These are phyloP conservation scores for Mixornis gularis DNA, from an alignment of 2,113 vertebrate genomes.

Conservation along the genomic window DNA sequence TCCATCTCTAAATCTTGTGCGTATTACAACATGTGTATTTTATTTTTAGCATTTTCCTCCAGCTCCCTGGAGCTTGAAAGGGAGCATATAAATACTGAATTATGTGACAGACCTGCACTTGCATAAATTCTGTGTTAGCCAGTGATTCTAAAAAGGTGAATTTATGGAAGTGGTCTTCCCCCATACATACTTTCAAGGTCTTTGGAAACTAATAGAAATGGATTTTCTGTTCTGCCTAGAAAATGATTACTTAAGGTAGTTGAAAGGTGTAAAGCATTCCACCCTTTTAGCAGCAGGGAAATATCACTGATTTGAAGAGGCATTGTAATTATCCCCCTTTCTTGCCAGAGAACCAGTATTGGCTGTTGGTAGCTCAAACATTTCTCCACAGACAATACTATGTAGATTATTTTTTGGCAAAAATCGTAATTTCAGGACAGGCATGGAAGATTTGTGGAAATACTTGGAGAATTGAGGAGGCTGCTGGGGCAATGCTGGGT, in stretches of 20 bases:
- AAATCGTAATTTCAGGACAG: not conserved
- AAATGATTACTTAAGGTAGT: not conserved
- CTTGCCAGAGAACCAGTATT: not conserved
- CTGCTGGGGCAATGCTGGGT: not conserved
- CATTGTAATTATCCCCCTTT: not conserved
- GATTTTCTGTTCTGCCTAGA: conserved; percentile 37
- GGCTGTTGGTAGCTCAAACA: not conserved
- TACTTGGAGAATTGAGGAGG: not conserved
- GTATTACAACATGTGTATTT: not conserved
- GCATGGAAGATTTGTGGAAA: not conserved
- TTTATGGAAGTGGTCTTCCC: conserved; percentile 16
- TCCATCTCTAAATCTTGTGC: conserved; percentile 6
- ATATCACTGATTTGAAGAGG: not conserved
- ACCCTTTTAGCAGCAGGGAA: not conserved
- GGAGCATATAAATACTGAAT: conserved; percentile 9
- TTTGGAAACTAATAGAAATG: conserved; percentile 37
- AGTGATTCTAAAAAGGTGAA: conserved; percentile 11
- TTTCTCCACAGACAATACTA: not conserved
- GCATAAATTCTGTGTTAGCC: conserved; percentile 33
- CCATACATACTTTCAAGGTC: not conserved
- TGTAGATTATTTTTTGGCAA: not conserved
- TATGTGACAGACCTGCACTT: conserved; percentile 17
- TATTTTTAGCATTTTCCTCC: conserved; percentile 35
- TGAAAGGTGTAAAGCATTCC: conserved; percentile 15
- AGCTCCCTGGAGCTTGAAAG: conserved; percentile 18